These are phyloP conservation scores for Coendou prehensilis DNA, from an alignment of 2,797 vertebrate species.

Conservation along the genomic window DNA sequence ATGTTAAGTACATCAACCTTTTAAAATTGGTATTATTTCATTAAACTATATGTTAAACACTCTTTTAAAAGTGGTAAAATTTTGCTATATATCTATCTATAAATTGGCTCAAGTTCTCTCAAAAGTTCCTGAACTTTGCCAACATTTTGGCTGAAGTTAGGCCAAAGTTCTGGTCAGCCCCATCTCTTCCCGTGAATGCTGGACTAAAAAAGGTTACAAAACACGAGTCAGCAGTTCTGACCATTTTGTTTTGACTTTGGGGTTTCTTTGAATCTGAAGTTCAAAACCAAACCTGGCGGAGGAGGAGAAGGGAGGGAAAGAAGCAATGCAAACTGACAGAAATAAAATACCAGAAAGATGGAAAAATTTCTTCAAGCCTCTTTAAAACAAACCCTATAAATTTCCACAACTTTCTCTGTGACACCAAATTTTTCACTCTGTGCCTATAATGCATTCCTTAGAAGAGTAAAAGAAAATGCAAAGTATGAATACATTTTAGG, in stretches of 20 bases:
- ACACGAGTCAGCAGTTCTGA: constrained; percentile 83
- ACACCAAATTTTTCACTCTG: constrained; percentile 54
- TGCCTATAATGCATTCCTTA: constrained; percentile 22
- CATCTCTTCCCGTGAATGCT: constrained; percentile 77
- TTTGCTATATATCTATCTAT: constrained; percentile 40
- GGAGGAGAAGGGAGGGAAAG: constrained; percentile 67
- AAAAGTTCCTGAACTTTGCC: constrained; percentile 71
- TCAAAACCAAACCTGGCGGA: constrained; percentile 83
- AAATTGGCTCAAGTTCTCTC: constrained; percentile 66
- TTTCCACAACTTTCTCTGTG: constrained; percentile 59
- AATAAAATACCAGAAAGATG: constrained; percentile 70
- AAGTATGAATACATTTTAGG: constrained; percentile 23
- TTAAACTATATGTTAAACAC: constrained; percentile 53
- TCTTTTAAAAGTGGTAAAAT: constrained; percentile 51
- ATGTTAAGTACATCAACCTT: constrained; percentile 50
- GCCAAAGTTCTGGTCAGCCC: constrained; percentile 67
- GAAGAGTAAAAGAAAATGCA: constrained; percentile 7
- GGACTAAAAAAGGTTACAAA: constrained; percentile 73
- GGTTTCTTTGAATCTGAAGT: constrained; percentile 84
- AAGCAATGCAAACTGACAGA: constrained; percentile 71
- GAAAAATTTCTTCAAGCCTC: constrained; percentile 70
- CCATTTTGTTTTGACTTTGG: constrained; percentile 86
- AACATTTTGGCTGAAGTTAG: constrained; percentile 71
- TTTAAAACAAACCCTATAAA: constrained; percentile 69
- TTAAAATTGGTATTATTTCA: not conserved